Evolutionary conservation across 2,888 invertebrate species (phyloP), one percentile per base, ranked within the genome.

Genomic region (Lucinisca nassula): DNA sequence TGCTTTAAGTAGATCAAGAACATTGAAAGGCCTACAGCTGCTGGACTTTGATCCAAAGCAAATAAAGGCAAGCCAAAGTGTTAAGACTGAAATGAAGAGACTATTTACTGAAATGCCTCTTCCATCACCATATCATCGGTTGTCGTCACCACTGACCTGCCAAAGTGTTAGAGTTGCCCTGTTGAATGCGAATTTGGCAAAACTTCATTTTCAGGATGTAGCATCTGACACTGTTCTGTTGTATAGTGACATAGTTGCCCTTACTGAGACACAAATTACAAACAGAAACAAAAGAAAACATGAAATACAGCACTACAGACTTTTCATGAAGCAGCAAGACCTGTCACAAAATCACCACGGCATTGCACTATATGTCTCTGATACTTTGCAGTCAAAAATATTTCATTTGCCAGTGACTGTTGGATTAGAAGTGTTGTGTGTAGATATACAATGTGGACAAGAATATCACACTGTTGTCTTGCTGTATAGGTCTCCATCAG

Each of bases 1-100:
- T 70, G 87, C 88, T 6, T 51, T 91, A 17, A 88, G 89, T 84
- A 81, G 91, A 30, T 78, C 76, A 24, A 89, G 79, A 81, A 84
- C 84, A 51, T 17, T 91, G 14, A n/a, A 75, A 14, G 86, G 89
- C 17, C 72, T 89, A 12, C 74, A 84, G 30, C 51, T 89, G 24
- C 32, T 79, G 4, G n/a, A 90, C 49, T 67, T 6, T 24, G 61
- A 24, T 6, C 17, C 61, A 61, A 30, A 30, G 30, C 27, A 61
- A 4, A 30, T 30, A 61, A 61, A 61, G 61, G 30, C 67, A 67
- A 67, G 67, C 37, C 55, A 75, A 45, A 17, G 0, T 74, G 74
- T 74, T 17, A 40, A 38, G 27, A 45, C 12, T 24, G 45, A 74
- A 49, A 74, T 45, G 74, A 35, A 67, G 6, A 32, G 67, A 21